These are phyloP conservation scores for Loris lydekkerianus DNA, from an alignment of 2,797 vertebrate genomes.

Conservation along the genomic window DNA sequence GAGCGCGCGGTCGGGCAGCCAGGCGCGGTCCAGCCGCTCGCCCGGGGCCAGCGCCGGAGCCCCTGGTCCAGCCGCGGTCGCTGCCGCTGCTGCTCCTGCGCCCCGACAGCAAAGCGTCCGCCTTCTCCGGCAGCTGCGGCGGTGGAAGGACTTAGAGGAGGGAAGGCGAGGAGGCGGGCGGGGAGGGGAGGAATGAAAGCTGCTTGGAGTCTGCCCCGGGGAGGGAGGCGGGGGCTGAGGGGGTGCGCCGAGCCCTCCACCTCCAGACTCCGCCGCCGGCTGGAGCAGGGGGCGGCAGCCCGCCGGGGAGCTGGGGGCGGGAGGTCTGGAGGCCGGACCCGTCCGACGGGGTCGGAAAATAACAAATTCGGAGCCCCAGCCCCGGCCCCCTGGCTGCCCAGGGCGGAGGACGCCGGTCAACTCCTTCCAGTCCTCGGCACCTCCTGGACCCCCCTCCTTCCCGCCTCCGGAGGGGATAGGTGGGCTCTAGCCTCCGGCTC, in stretches of 20 bases:
- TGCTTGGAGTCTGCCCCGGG: conserved; percentile 76
- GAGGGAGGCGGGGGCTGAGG: conserved; percentile 71
- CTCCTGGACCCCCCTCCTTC: background rate
- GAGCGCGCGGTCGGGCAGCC: conserved; percentile 25
- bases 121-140: conserved; percentile 74
- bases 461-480: conserved; percentile 74
- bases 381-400: background rate
- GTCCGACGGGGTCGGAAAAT: conserved; percentile 30
- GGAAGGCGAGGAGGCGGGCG: conserved; percentile 83
- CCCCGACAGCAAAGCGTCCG: conserved; percentile 46
- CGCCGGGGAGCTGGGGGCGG: background rate
- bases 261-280: conserved; percentile 67
- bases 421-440: background rate
- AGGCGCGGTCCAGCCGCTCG: background rate
- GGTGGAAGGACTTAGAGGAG: conserved; percentile 66
- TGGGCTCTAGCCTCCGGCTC: conserved; percentile 74
- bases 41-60: background rate
- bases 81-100: background rate
- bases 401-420: background rate
- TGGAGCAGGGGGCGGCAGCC: background rate
- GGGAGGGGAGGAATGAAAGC: conserved; percentile 72
- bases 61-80: background rate
- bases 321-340: background rate
- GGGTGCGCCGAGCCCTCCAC: conserved; percentile 85
- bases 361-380: background rate